Percentiles rank a stretch among this genome's conserved stretches.
Evolutionary conservation across 2,888 invertebrate genomes (phyloP).

Genomic region (Cerastoderma edule): DNA sequence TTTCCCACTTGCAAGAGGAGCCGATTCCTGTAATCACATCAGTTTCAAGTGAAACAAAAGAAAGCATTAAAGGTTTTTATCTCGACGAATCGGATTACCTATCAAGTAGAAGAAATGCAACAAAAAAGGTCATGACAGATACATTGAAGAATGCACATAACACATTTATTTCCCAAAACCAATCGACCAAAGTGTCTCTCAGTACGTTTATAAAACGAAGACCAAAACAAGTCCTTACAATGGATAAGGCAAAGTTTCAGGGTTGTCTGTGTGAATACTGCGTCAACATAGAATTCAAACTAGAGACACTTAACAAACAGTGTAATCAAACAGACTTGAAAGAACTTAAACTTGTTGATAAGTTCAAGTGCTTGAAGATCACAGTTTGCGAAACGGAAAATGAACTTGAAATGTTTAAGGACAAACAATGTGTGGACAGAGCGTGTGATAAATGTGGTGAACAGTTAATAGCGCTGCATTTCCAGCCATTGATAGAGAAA

Average conservation of each 20-base stretch:
- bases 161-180: conserved; percentile 17
- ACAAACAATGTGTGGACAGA: conserved; percentile 17
- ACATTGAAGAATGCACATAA: conserved; percentile 26
- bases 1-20: conserved; percentile 27
- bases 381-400: conserved; percentile 19
- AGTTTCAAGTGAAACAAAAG: conserved; percentile 20
- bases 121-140: conserved; percentile 22
- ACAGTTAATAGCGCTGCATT: conserved; percentile 19
- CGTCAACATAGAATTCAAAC: conserved; percentile 22
- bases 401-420: conserved; percentile 11
- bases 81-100: conserved; percentile 18
- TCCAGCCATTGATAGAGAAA: conserved; percentile 20
- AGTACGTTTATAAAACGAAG: conserved; percentile 21
- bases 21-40: conserved; percentile 10
- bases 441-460: conserved; percentile 18
- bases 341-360: conserved; percentile 26
- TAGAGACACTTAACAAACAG: conserved; percentile 19
- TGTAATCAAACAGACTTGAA: conserved; percentile 4
- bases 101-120: conserved; percentile 17
- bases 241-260: conserved; percentile 12
- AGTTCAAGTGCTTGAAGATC: conserved; percentile 10
- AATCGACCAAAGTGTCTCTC: conserved; percentile 11
- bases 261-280: conserved; percentile 32
- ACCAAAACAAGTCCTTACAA: conserved; percentile 23
- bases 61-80: conserved; percentile 21